Percentiles rank a stretch among this genome's conserved stretches.
Conservation (phyloP, 2,113 vertebrate genomes). For the Excalfactoria chinensis region DNA sequence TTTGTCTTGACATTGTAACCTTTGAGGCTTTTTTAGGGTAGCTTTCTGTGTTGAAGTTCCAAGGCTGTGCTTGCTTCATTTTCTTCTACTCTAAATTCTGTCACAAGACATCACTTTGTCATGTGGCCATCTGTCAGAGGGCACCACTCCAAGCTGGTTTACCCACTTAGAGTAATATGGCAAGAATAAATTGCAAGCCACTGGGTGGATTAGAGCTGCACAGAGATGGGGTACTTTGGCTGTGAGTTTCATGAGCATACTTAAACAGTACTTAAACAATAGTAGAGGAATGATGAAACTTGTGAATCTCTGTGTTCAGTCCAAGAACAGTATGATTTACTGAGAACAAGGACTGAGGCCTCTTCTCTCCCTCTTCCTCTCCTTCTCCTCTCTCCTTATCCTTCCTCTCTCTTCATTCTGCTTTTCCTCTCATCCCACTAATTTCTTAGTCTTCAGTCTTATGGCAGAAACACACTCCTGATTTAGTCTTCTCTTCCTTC, state of each 20-base stretch:
- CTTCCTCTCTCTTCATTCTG: neutral
- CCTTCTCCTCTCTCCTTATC: neutral
- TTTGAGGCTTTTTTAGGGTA: neutral
- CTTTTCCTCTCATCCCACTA: neutral
- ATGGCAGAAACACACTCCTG: neutral
- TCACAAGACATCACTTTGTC: neutral
- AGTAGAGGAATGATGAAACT: neutral
- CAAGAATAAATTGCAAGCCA: neutral
- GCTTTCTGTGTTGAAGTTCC: conserved; percentile 24
- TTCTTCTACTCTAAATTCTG: neutral
- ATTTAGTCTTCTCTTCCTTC: neutral
- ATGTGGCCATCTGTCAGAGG: conserved; percentile 6
- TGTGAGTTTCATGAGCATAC: neutral
- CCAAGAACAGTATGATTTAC: neutral
- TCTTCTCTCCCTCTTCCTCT: neutral
- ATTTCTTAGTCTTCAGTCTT: neutral
- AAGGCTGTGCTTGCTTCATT: neutral
- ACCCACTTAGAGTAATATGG: neutral
- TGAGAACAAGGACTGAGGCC: neutral
- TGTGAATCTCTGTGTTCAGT: neutral
- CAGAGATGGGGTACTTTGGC: neutral
- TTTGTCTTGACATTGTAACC: conserved; percentile 25
- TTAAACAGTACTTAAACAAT: conserved; percentile 6
- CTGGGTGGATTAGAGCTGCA: neutral
- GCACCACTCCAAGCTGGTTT: neutral